Conservation (phyloP, 2,888 invertebrate genomes). For the Tortrix viridana region DNA sequence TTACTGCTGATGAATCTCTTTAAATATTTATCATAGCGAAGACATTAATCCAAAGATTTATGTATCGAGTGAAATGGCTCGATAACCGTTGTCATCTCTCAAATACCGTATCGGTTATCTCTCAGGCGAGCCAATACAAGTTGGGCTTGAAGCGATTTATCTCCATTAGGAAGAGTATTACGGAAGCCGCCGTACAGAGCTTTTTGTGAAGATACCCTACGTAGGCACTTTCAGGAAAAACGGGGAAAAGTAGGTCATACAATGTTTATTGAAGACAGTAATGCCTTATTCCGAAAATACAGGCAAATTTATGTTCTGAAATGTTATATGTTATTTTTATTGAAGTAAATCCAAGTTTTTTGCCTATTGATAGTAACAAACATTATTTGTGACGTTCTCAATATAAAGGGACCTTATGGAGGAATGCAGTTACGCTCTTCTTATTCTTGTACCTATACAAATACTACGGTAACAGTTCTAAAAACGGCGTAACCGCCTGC, state of each 20-base stretch:
- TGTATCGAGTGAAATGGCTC: slow-evolving; percentile 15
- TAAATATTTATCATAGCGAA: too few relatives aligned
- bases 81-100: slow-evolving; percentile 23
- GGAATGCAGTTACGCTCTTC: too few relatives aligned
- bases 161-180: slow-evolving; percentile 36
- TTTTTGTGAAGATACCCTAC: slow-evolving; percentile 29
- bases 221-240: slow-evolving; percentile 7
- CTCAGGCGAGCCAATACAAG: slow-evolving; percentile 22
- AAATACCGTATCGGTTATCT: slow-evolving; percentile 33
- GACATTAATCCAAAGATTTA: not conserved
- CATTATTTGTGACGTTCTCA: too few relatives aligned
- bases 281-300: slow-evolving; percentile 5
- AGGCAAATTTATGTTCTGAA: slow-evolving; percentile 7
- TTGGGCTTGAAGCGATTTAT: slow-evolving; percentile 28
- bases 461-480: too few relatives aligned
- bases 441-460: too few relatives aligned
- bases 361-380: too few relatives aligned
- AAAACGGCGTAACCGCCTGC: too few relatives aligned
- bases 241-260: slow-evolving; percentile 13
- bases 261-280: slow-evolving; percentile 18
- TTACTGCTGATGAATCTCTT: too few relatives aligned
- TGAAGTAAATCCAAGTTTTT: too few relatives aligned
- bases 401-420: too few relatives aligned
- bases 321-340: not conserved
- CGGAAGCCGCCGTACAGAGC: slow-evolving; percentile 20